Evolutionary conservation across 2,113 vertebrate species (phyloP).

Genomic region (Himantopus leucocephalus): DNA sequence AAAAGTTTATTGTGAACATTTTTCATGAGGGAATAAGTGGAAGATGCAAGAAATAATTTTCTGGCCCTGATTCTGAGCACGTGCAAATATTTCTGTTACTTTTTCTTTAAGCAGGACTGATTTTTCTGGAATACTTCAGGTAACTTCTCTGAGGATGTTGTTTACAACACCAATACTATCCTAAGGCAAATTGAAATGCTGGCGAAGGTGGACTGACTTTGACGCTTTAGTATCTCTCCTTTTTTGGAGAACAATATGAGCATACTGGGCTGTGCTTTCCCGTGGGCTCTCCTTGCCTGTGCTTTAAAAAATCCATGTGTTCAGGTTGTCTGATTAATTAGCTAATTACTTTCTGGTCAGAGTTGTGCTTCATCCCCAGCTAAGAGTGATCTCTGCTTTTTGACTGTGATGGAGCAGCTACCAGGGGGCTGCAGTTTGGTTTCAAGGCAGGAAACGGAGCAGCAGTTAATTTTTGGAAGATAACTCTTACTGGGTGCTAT

Average conservation of each 20-base stretch:
- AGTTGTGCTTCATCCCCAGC: neutral
- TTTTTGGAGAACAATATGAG: neutral
- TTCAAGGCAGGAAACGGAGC: constrained; percentile 18
- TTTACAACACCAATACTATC: neutral
- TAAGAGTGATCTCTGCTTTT: constrained; percentile 21
- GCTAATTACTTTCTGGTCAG: constrained; percentile 27
- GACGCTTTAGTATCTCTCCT: neutral
- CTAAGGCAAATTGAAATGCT: neutral
- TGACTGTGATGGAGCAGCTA: constrained; percentile 33
- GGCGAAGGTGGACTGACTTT: neutral
- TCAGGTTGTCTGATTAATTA: constrained; percentile 16
- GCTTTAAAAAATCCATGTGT: neutral
- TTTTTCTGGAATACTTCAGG: neutral
- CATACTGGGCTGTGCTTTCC: neutral
- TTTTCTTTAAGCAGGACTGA: neutral
- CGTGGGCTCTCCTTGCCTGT: neutral
- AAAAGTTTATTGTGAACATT: neutral
- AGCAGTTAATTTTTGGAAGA: constrained; percentile 31
- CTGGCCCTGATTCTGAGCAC: neutral
- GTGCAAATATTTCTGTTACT: neutral
- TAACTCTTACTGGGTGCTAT: neutral
- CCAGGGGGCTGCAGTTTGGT: neutral
- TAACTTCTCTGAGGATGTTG: neutral
- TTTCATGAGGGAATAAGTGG: neutral
- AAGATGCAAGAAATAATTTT: neutral